Evolutionary conservation across 2,888 invertebrate species (phyloP), one percentile per base, ranked within the genome.

Genomic region (Catocala nupta): DNA sequence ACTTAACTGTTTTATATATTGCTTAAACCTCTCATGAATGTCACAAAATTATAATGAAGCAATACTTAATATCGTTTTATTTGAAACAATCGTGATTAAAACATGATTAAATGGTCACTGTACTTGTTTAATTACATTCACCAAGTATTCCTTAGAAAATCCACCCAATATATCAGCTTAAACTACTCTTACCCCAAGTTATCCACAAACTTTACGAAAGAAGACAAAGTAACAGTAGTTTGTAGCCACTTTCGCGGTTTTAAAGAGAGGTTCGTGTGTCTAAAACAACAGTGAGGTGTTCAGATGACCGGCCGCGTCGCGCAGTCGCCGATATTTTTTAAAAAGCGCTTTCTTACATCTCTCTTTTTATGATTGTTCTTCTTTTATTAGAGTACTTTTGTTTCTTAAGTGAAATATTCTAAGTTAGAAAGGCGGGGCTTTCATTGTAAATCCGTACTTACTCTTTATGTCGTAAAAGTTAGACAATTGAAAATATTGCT

Each of bases 331-430:
- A 77, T 78, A 81, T 75, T 84, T 87, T 88, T 89, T 55, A 83
- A 86, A 84, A 87, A 90, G 78, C 86, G 82, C 85, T 80, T 87
- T 83, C 84, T 78, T 90, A 87, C 90, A 82, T 92, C 88, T 91
- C 86, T 78, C 86, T 88, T 89, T 92, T 92, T 92, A 93, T 92
- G 91, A 92, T 92, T 92, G 92, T 92, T 92, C 92, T 92, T 92
- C 91, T 93, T 93, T 93, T 93, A 93, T 93, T 93, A 86, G 86
- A 91, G 90, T 92, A 92, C 93, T 93, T 92, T 93, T 92, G 90
- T 93, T 92, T 90, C 89, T 90, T 91, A 91, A 93, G 92, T 92
- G 91, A 92, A 92, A 92, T 92, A 89, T 91, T 84, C 87, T 83
- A 89, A 92, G 90, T 92, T 91, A 84, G 87, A 87, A 90, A 91